Percentiles rank a stretch among this genome's conserved stretches.
Evolutionary conservation across 2,113 vertebrate genomes (phyloP).

Genomic region (Panurus biarmicus): DNA sequence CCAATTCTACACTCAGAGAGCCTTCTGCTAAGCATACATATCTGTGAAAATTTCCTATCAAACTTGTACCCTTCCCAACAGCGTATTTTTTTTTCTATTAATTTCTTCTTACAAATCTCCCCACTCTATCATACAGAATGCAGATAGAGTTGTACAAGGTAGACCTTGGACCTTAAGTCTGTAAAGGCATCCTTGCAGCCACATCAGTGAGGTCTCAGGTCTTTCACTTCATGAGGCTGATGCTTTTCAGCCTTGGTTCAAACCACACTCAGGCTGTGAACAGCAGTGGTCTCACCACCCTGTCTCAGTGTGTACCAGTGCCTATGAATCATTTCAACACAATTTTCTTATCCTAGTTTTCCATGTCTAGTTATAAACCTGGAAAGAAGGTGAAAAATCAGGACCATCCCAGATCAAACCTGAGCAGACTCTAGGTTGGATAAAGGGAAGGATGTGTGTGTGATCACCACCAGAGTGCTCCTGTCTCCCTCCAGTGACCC

Average conservation of each 20-base stretch:
- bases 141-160: background rate
- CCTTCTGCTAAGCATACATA: too few relatives aligned
- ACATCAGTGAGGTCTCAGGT: background rate
- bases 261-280: background rate
- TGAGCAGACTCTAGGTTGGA: background rate
- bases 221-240: fast-evolving
- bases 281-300: fast-evolving
- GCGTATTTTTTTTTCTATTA: background rate
- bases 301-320: background rate
- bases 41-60: too few relatives aligned
- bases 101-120: background rate
- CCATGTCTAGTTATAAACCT: background rate
- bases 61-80: too few relatives aligned
- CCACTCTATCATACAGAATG: fast-evolving
- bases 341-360: background rate
- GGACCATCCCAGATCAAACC: background rate
- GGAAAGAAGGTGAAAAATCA: background rate
- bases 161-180: background rate
- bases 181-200: background rate
- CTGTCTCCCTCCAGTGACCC: background rate
- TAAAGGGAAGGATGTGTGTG: fast-evolving
- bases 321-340: background rate
- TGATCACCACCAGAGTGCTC: background rate
- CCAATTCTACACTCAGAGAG: too few relatives aligned
- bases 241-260: background rate